Percentiles rank a stretch among this genome's conserved stretches.
phyloP scores from a whole-genome alignment of 2,888 invertebrate genomes.

The Balanococcus diminutus region DNA sequence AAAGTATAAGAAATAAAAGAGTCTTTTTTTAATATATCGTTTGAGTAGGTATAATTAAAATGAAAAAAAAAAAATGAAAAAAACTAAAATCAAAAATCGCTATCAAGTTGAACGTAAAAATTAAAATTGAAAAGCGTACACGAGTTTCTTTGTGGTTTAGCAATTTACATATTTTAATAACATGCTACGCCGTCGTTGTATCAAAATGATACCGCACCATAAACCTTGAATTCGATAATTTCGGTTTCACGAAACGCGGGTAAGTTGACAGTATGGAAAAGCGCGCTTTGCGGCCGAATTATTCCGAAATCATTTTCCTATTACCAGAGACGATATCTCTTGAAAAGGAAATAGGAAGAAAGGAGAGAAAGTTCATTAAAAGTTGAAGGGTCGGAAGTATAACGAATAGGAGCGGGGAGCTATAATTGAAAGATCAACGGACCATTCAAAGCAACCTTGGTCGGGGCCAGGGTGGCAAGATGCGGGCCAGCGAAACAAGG shows the following conservation, averaged over 20 bases:
- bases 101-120: conserved; percentile 27
- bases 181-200: neutral
- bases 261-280: conserved; percentile 50
- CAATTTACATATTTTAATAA: conserved; percentile 40
- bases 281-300: conserved; percentile 51
- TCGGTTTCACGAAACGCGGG: neutral
- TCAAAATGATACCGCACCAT: conserved; percentile 21
- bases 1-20: conserved; percentile 14
- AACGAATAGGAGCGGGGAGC: conserved; percentile 26
- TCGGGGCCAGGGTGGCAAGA: conserved; percentile 36
- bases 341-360: conserved; percentile 53
- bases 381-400: conserved; percentile 51
- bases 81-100: conserved; percentile 27
- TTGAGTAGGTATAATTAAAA: conserved; percentile 28
- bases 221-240: conserved; percentile 21
- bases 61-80: neutral
- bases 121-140: conserved; percentile 29
- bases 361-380: conserved; percentile 53
- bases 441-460: conserved; percentile 52
- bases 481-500: conserved; percentile 51
- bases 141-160: conserved; percentile 21
- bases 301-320: conserved; percentile 50
- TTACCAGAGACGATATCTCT: conserved; percentile 42
- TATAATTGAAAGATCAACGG: conserved; percentile 53
- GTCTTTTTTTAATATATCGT: neutral